Percentiles rank a stretch among this genome's conserved stretches.
Evolutionary conservation across 2,113 vertebrate species (phyloP).

Genomic region (Apodemus speciosus): DNA sequence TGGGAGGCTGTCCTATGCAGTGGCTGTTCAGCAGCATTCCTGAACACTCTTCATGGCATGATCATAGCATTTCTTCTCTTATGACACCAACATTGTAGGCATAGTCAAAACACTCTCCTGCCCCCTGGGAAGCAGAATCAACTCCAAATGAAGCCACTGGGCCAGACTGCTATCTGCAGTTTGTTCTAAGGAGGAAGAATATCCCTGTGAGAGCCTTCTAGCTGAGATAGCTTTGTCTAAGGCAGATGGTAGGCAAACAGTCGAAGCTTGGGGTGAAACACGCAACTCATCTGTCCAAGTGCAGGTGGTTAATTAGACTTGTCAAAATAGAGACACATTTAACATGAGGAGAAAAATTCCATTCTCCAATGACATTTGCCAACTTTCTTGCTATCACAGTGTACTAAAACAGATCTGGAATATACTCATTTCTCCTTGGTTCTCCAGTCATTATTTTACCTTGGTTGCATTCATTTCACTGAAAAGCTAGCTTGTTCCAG

Average conservation of each 20-base stretch:
- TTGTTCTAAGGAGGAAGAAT: conserved; percentile 16
- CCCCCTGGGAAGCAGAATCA: background rate
- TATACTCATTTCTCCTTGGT: conserved; percentile 36
- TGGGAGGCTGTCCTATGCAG: background rate
- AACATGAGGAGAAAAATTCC: background rate
- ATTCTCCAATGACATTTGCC: conserved; percentile 23
- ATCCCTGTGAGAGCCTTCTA: background rate
- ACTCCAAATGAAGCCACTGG: background rate
- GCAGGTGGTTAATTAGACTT: conserved; percentile 16
- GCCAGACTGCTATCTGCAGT: background rate
- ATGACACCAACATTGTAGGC: background rate
- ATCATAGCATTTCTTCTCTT: background rate
- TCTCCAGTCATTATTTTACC: conserved; percentile 42
- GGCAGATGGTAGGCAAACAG: conserved; percentile 16
- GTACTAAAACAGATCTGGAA: conserved; percentile 26
- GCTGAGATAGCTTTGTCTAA: conserved; percentile 34
- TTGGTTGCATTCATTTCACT: conserved; percentile 6
- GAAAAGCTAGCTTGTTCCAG: conserved; percentile 22
- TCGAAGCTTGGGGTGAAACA: conserved; percentile 14
- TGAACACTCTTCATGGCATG: background rate
- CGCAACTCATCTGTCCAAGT: background rate
- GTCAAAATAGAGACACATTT: conserved; percentile 16
- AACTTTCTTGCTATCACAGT: conserved; percentile 30
- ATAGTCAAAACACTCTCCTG: background rate
- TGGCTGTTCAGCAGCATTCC: background rate